These are phyloP conservation scores for Zaprionus tsacasi DNA, from an alignment of 1,140 invertebrate species.

Conservation along the genomic window DNA sequence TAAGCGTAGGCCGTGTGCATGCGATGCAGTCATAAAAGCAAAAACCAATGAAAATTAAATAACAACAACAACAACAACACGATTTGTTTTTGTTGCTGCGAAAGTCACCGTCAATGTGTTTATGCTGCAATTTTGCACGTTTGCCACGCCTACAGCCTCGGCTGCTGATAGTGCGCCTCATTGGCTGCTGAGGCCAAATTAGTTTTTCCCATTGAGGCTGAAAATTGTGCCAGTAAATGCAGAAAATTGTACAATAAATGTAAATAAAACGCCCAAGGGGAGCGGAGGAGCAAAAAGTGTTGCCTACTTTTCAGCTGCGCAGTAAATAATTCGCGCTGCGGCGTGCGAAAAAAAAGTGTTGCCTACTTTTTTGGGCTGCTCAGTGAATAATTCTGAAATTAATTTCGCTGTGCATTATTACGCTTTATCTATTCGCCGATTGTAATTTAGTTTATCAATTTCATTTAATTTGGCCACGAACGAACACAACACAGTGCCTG, in stretches of 20 bases:
- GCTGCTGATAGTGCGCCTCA: conserved; percentile 26
- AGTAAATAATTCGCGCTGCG: conserved; percentile 48
- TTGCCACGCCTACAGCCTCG: background rate
- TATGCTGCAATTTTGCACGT: conserved; percentile 55
- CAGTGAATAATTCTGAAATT: conserved; percentile 56
- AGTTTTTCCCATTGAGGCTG: conserved; percentile 42
- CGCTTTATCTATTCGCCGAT: conserved; percentile 62
- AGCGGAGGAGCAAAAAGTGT: background rate
- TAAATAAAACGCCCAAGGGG: background rate
- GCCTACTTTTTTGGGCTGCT: conserved; percentile 32
- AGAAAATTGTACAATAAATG: conserved; percentile 43
- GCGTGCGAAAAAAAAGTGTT: conserved; percentile 10
- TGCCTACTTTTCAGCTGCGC: conserved; percentile 33
- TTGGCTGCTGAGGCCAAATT: conserved; percentile 32
- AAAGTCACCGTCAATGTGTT: conserved; percentile 55
- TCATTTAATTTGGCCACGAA: conserved; percentile 58
- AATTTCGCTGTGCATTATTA: conserved; percentile 53
- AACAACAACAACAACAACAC: conserved; percentile 14
- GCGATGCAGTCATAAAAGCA: conserved; percentile 38
- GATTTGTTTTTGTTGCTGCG: conserved; percentile 14
- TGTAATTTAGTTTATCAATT: conserved; percentile 78
- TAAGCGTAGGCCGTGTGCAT: conserved; percentile 44
- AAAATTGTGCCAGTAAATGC: conserved; percentile 43
- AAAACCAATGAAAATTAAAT: conserved; percentile 40
- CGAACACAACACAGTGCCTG: conserved; percentile 18